A percentile compares a stretch with the other conserved stretches of the same genome.
These are phyloP conservation scores for Otolemur garnettii DNA, from an alignment of 2,113 vertebrate species.

Conservation along the genomic window DNA sequence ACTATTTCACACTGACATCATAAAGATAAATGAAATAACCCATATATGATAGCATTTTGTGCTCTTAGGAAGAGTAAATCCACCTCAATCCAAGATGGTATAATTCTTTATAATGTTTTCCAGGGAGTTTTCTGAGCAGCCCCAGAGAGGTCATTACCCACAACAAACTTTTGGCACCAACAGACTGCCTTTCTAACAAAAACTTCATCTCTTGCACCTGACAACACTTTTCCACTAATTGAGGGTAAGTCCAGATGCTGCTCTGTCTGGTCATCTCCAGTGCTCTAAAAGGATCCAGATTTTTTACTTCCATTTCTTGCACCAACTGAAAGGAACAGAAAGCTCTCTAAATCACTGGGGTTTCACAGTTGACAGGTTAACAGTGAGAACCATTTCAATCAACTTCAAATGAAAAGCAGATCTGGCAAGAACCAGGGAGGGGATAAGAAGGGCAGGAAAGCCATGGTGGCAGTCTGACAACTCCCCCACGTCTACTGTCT, in stretches of 20 bases:
- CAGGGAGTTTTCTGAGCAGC: conserved; percentile 60
- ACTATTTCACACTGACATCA: conserved; percentile 55
- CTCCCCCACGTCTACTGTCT: conserved; percentile 59
- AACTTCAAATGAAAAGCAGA: conserved; percentile 77
- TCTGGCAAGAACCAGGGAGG: conserved; percentile 47
- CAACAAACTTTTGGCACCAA: conserved; percentile 65
- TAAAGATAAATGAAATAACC: conserved; percentile 75
- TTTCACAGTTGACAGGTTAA: conserved; percentile 73
- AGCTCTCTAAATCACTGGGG: conserved; percentile 71
- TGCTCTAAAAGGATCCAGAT: conserved; percentile 79
- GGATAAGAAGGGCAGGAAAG: conserved; percentile 58
- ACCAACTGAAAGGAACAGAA: conserved; percentile 70
- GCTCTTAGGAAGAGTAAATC: conserved; percentile 59
- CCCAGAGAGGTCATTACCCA: conserved; percentile 71
- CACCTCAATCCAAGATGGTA: conserved; percentile 70
- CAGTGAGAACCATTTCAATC: conserved; percentile 79
- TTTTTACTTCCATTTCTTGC: conserved; percentile 70
- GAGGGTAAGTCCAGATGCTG: conserved; percentile 69
- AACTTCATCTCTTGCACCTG: conserved; percentile 65
- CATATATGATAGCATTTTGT: conserved; percentile 42
- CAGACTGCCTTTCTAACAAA: conserved; percentile 54
- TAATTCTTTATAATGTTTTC: conserved; percentile 80
- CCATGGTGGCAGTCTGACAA: conserved; percentile 60
- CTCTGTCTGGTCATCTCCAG: conserved; percentile 65
- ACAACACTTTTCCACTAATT: conserved; percentile 80